Evolutionary conservation across 2,113 vertebrate species (phyloP), one percentile per base, ranked within the genome.

Genomic region (Melanerpes aurifrons): DNA sequence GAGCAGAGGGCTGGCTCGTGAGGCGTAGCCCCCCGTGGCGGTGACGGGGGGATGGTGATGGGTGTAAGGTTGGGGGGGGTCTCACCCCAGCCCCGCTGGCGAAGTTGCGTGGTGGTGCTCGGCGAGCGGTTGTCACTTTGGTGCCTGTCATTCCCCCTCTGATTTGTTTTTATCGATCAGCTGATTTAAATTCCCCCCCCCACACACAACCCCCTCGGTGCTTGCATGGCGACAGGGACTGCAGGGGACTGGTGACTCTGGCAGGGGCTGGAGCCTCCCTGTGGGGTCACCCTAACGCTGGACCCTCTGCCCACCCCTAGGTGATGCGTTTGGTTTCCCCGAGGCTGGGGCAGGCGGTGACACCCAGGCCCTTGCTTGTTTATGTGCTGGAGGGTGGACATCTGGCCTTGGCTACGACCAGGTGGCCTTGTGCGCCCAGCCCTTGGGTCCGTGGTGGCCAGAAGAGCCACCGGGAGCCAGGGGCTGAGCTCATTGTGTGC

Each of bases 161-260:
- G 84, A 84, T 91, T 87, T 93, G 92, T 93, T 93, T 91, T 80
- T 93, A 93, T 93, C 63, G 88, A 93, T 91, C 92, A 91, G 88
- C 92, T 93, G 92, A 87, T 93, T 70, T 79, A 31, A 53, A 32
- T 40, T 10, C 37, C 37, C 40, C 28, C 11, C 15, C 16, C 31
- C n/a, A 15, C 25, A 20, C n/a, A 15, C 25, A 20, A 18, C 64
- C 24, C 37, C 26, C 82, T 68, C 48, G 54, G 66, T 37, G 88
- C 68, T 83, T 28, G 57, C 53, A 7, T 9, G 26, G 66, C 37
- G 29, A 35, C 43, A 47, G 75, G 70, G 66, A 85, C 80, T 81
- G 1, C 16, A 32, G 84, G 87, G 79, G 50, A 77, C 53, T 22
- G 22, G 9, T 28, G 79, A 75, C 84, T 93, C 62, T 50, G 59